Base-by-base conservation (phyloP, 2,797 vertebrate species). In the Benthosema pterotum region DNA sequence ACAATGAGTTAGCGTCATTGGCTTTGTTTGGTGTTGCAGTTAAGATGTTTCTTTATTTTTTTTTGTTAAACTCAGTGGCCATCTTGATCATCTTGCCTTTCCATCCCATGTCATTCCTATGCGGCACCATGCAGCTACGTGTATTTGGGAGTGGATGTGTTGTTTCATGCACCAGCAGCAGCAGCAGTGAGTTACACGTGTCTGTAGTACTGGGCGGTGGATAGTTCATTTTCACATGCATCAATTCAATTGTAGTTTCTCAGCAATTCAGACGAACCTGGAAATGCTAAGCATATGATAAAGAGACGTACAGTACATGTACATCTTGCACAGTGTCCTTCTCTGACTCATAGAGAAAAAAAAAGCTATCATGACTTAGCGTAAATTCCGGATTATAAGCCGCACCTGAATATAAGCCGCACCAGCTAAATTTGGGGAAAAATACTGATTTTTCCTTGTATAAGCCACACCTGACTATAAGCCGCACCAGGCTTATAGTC, bases 51-150 rank as follows among this genome's bases (percentile, higher is more conserved):
- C 6, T 57, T 59, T 49, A 50, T 52, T 8, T 57, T 59, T 49
- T 22, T n/a, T n/a, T n/a, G n/a, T n/a, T n/a, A n/a, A 66, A 67
- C 5, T 25, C 18, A 67, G 17, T 9, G 7, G 57, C 42, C 46
- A 71, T 75, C 42, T 61, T 48, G 52, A 52, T 52, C 82, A 79
- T 80, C 50, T 77, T 73, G 77, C 85, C 85, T 87, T 63, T 82
- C 74, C 83, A 82, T 87, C 50, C 67, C 76, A 67, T 55, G 71
- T 67, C 63, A 79, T 78, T 73, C 63, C 56, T 32, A 46, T 65
- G 53, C 60, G 19, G 62, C 61, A 81, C 28, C 47, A n/a, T n/a
- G n/a, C n/a, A 74, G 82, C 70, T 82, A 25, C n/a, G n/a, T n/a
- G n/a, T 72, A 69, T 78, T 60, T 65, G 66, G 80, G 82, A 84